Evolutionary conservation across 1,140 invertebrate genomes (phyloP), one percentile per base, ranked within the genome.

Genomic region (Caenorhabditis inopinata): DNA sequence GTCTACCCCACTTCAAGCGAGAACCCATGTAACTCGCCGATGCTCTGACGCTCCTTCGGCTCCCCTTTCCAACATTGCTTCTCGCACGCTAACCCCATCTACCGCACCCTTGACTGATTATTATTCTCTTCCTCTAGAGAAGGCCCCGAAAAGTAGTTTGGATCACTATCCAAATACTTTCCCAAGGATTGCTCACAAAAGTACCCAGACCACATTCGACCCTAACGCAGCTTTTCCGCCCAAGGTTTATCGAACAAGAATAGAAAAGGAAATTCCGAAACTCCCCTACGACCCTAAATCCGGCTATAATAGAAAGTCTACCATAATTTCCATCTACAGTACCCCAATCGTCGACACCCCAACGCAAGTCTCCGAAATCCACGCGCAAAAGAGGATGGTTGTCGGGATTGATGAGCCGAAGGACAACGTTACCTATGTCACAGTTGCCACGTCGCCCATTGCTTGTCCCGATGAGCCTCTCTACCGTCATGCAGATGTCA

Each of bases 291-390:
- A 42, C 38, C 38, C 5, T 7, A 42, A 42, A 42, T 14, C 14
- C 38, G 14, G 5, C 38, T 42, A 5, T 42, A 42, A 5, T 14
- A 5, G 14, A 14, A 42, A 42, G 14, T 42, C 53, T 7, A 68
- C 58, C 58, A 38, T 68, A 68, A 68, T 68, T 16, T 38, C 29
- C 38, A 68, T 68, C 58, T 68, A 68, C 58, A 68, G 58, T 42
- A 42, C 11, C 25, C 58, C 58, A 2, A 68, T 68, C 58, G 58
- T 4, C 12, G 58, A 68, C 3, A 5, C n/a, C 7, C 58, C 58
- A 68, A 38, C 58, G 1, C 58, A 68, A 38, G 11, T 68, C n/a
- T 68, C 58, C n/a, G 58, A 68, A 21, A 1, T 68, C 1, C 58
- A 68, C n/a, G 58, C 58, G 2, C 29, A 68, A 18, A 68, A 68